These are phyloP conservation scores for Pycnonotus jocosus DNA, from an alignment of 2,113 vertebrate genomes.

Conservation along the genomic window DNA sequence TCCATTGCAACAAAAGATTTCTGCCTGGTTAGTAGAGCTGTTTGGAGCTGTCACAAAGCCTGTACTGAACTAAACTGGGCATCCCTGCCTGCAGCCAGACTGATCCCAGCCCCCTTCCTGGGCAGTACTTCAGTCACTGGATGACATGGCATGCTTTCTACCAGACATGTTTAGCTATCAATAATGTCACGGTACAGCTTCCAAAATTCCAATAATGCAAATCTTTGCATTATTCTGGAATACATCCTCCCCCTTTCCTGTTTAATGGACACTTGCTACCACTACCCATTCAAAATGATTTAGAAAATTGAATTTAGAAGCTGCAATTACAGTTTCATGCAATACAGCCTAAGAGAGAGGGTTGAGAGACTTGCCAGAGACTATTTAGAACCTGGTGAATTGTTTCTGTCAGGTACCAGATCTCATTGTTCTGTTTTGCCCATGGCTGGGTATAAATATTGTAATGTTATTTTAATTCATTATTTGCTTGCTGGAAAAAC, in stretches of 20 bases:
- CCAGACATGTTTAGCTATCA: neutral
- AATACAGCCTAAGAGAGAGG: neutral
- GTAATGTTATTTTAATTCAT: neutral
- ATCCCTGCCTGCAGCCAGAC: neutral
- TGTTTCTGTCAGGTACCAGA: neutral
- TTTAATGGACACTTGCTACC: neutral
- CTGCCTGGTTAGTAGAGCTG: neutral
- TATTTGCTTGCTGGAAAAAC: neutral
- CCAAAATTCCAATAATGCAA: neutral
- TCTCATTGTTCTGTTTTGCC: neutral
- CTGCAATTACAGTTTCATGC: neutral
- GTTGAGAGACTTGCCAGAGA: neutral
- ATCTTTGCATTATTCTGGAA: neutral
- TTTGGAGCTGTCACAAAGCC: neutral
- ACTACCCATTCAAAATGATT: neutral
- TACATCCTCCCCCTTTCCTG: neutral
- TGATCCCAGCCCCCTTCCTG: neutral
- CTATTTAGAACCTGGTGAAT: neutral
- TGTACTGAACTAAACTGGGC: neutral
- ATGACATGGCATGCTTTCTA: neutral
- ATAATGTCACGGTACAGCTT: neutral
- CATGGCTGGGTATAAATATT: neutral
- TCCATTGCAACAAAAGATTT: neutral
- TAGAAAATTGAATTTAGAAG: neutral
- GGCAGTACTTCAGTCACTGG: neutral